phyloP scores from a whole-genome alignment of 2,113 vertebrate genomes.

The Oncorhynchus tshawytscha region DNA sequence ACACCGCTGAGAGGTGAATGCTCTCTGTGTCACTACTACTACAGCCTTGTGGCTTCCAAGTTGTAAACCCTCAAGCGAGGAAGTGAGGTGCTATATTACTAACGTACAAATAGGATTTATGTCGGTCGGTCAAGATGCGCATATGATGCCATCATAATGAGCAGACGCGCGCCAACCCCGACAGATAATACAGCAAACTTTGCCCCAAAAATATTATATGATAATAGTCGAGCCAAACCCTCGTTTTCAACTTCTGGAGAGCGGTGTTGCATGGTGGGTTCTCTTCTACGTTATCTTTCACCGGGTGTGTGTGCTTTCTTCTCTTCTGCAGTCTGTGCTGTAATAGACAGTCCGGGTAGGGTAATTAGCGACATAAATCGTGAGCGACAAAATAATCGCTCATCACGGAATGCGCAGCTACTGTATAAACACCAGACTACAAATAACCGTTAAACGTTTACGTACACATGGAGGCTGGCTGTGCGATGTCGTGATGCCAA shows the following conservation, averaged over 20 bases:
- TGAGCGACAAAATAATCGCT: slow-evolving; percentile 24
- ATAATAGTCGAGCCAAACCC: slow-evolving; percentile 40
- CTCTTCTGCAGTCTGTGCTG: slow-evolving; percentile 55
- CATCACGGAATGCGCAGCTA: slow-evolving; percentile 13
- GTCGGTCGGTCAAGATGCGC: neutral
- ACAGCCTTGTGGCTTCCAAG: slow-evolving; percentile 8
- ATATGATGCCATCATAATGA: neutral
- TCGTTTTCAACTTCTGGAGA: slow-evolving; percentile 45
- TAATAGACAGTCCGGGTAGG: slow-evolving; percentile 31
- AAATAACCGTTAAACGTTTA: slow-evolving; percentile 21
- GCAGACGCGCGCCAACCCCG: neutral
- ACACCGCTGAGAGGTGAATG: neutral
- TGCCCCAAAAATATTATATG: slow-evolving; percentile 8
- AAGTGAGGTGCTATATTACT: neutral
- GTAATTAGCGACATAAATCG: slow-evolving; percentile 45
- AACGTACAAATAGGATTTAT: neutral
- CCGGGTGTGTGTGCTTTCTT: slow-evolving; percentile 52
- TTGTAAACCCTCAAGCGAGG: neutral
- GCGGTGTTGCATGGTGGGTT: slow-evolving; percentile 35
- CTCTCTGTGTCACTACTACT: neutral
- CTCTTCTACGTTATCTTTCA: slow-evolving; percentile 49
- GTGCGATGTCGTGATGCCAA: slow-evolving; percentile 27
- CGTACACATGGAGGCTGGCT: slow-evolving; percentile 38
- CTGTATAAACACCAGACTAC: neutral
- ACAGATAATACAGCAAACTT: neutral